Evolutionary conservation across 2,113 vertebrate species (phyloP).

Genomic region (Laticauda colubrina): DNA sequence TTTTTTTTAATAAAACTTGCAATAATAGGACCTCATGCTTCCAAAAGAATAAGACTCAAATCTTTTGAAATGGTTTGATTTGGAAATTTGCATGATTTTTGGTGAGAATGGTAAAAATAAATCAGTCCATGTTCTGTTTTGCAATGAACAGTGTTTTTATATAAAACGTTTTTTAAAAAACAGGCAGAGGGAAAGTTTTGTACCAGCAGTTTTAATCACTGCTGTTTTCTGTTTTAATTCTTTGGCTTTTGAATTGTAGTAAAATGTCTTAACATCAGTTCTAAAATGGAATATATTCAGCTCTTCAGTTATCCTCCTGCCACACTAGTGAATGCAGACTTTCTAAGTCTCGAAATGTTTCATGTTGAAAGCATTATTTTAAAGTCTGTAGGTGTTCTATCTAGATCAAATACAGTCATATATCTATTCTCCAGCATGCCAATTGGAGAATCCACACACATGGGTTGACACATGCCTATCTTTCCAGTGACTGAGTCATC

Average conservation of each 20-base stretch:
- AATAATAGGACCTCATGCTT: not conserved
- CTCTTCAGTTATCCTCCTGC: not conserved
- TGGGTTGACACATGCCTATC: no score
- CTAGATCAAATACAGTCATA: not conserved
- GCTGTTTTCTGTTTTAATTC: not conserved
- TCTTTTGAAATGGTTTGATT: not conserved
- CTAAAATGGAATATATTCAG: not conserved
- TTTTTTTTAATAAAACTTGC: not conserved
- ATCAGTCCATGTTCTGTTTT: not conserved
- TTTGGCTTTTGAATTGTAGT: constrained; percentile 7
- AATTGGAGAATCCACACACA: no score
- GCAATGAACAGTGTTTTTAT: not conserved
- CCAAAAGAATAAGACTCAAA: not conserved
- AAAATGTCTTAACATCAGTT: not conserved
- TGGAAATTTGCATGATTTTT: not conserved
- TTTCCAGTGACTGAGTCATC: no score
- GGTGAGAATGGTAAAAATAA: not conserved
- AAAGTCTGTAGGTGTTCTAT: not conserved
- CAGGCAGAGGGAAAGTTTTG: not conserved
- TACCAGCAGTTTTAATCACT: not conserved
- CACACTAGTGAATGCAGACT: not conserved
- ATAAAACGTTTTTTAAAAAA: not conserved
- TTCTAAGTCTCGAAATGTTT: constrained; percentile 14
- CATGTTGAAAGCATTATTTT: not conserved
- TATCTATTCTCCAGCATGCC: not conserved